Evolutionary conservation across 1,140 invertebrate species (phyloP).

Genomic region (Lepidurus couesii): DNA sequence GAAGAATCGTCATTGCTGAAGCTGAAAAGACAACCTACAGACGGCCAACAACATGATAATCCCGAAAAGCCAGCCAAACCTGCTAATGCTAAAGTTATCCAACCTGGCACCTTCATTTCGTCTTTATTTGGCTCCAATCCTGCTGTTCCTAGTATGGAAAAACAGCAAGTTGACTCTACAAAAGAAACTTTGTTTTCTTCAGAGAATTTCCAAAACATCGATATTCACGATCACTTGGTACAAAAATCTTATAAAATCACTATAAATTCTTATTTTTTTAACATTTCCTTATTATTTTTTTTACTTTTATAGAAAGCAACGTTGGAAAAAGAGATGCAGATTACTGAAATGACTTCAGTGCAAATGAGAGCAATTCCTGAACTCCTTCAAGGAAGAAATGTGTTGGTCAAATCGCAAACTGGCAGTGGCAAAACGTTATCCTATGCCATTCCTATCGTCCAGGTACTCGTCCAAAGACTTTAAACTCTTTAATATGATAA

Average conservation of each 20-base stretch:
- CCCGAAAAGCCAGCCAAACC: too few species aligned
- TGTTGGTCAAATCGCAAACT: slow-evolving; percentile 81
- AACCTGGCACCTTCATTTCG: slow-evolving; percentile 41
- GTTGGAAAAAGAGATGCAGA: slow-evolving; percentile 65
- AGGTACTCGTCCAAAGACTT: slow-evolving; percentile 36
- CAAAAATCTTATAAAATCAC: slow-evolving; percentile 35
- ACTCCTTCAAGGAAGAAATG: slow-evolving; percentile 69
- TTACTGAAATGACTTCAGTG: slow-evolving; percentile 72
- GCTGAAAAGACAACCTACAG: too few species aligned
- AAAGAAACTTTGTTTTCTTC: slow-evolving; percentile 66
- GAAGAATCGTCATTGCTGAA: too few species aligned
- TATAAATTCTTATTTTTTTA: slow-evolving; percentile 28
- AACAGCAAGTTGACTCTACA: slow-evolving; percentile 61
- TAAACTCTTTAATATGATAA: not conserved
- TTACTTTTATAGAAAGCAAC: slow-evolving; percentile 26
- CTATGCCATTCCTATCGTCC: slow-evolving; percentile 71
- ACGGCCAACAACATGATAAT: too few species aligned
- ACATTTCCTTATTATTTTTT: slow-evolving; percentile 1
- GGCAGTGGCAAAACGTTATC: slow-evolving; percentile 88
- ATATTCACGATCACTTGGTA: slow-evolving; percentile 58
- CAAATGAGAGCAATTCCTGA: slow-evolving; percentile 77
- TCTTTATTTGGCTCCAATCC: slow-evolving; percentile 70
- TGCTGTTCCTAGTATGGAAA: slow-evolving; percentile 59
- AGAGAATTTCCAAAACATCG: slow-evolving; percentile 58
- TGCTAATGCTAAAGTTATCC: not conserved